Conservation (phyloP, 2,888 invertebrate genomes). For the Xestia sexstrigata region DNA sequence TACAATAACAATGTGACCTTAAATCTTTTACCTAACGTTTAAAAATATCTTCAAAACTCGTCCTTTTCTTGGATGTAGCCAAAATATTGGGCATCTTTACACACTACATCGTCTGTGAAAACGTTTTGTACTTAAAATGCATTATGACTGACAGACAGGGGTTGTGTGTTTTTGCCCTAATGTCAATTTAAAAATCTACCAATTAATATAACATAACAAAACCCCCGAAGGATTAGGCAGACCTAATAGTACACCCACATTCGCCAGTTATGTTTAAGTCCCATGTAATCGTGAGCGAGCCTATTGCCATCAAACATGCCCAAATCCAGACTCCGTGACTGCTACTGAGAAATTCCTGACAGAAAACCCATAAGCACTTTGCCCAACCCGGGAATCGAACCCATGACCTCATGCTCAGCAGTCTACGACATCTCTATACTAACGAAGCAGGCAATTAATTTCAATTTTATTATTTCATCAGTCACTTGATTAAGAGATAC, state of each 20-base stretch:
- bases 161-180: neutral
- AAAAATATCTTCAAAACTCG: conserved; percentile 18
- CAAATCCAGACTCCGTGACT: too few species aligned
- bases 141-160: neutral
- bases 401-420: too few species aligned
- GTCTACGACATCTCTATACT: neutral
- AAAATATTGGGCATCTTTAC: conserved; percentile 31
- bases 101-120: conserved; percentile 41
- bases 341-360: too few species aligned
- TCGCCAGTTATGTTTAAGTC: too few species aligned
- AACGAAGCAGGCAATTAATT: neutral
- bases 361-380: too few species aligned
- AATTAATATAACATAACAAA: neutral
- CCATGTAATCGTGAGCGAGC: too few species aligned
- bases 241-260: too few species aligned
- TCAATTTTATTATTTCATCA: neutral
- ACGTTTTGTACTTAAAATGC: conserved; percentile 28
- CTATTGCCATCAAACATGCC: too few species aligned
- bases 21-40: conserved; percentile 3
- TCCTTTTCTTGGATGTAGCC: conserved; percentile 11
- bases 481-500: neutral
- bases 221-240: neutral
- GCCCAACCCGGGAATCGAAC: too few species aligned
- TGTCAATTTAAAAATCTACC: neutral
- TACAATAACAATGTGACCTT: neutral